These are phyloP conservation scores for Pseudochirops cupreus DNA, from an alignment of 2,797 vertebrate species.

Conservation along the genomic window DNA sequence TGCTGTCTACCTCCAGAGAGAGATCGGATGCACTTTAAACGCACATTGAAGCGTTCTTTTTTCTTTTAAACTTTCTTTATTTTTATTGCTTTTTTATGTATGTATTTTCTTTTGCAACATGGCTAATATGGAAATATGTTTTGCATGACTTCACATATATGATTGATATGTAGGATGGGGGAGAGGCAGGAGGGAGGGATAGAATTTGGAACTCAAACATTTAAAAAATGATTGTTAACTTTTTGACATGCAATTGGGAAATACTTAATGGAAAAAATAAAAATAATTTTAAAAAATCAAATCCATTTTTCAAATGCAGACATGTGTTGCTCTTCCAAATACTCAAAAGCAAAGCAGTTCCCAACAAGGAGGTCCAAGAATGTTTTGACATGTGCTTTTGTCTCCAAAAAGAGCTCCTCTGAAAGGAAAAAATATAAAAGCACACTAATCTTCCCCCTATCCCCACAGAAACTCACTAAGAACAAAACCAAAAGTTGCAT, in stretches of 20 bases:
- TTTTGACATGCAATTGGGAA: not conserved
- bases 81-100: not conserved
- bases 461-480: not conserved
- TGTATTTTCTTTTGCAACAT: not conserved
- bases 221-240: not conserved
- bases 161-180: not conserved
- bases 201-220: not conserved
- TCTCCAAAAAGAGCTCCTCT: not conserved
- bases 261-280: not conserved
- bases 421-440: slow-evolving; percentile 17
- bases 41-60: not conserved
- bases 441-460: not conserved
- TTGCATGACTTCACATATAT: not conserved
- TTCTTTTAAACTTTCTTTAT: not conserved
- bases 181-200: not conserved
- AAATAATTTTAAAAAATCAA: slow-evolving; percentile 41
- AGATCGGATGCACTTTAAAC: not conserved
- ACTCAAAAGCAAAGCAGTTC: slow-evolving; percentile 4
- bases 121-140: not conserved
- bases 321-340: not conserved
- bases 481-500: slow-evolving; percentile 42
- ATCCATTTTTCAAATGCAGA: not conserved
- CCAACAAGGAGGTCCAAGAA: not conserved
- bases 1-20: not conserved
- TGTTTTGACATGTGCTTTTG: not conserved